A percentile compares a stretch with the other conserved stretches of the same genome.
phyloP scores from a whole-genome alignment of 2,888 invertebrate genomes.

The Diloba caeruleocephala region DNA sequence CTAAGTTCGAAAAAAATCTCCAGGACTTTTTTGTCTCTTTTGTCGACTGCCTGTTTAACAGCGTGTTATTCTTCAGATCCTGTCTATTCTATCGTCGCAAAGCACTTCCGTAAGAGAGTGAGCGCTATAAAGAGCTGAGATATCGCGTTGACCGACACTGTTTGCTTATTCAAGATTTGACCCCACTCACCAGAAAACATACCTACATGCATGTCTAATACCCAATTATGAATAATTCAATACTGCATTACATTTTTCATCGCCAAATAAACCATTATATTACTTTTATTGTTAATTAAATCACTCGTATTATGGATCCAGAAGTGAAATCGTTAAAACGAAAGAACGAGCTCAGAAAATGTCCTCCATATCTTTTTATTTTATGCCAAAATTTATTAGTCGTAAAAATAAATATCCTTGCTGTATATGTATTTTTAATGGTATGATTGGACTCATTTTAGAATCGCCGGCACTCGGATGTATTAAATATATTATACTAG shows the following conservation, averaged over 20 bases:
- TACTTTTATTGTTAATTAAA: slow-evolving; percentile 76
- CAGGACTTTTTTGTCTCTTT: too few relatives aligned
- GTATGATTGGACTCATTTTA: slow-evolving; percentile 73
- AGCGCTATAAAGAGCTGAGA: slow-evolving; percentile 78
- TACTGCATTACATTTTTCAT: slow-evolving; percentile 52
- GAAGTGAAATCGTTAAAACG: slow-evolving; percentile 73
- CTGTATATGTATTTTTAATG: slow-evolving; percentile 76
- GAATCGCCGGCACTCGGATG: slow-evolving; percentile 57
- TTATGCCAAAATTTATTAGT: slow-evolving; percentile 79
- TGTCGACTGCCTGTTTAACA: too few relatives aligned
- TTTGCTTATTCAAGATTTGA: slow-evolving; percentile 72
- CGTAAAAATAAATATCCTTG: slow-evolving; percentile 73
- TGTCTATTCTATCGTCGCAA: slow-evolving; percentile 57
- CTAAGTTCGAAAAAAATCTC: too few relatives aligned
- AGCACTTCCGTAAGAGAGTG: slow-evolving; percentile 83
- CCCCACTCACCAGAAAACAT: slow-evolving; percentile 61
- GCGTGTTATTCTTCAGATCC: slow-evolving; percentile 45
- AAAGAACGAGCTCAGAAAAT: slow-evolving; percentile 74
- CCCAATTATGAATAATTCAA: slow-evolving; percentile 50
- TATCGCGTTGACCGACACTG: slow-evolving; percentile 70
- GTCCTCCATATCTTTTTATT: slow-evolving; percentile 75
- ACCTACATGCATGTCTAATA: slow-evolving; percentile 42
- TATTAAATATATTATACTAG: slow-evolving; percentile 48
- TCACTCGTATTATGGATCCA: slow-evolving; percentile 68
- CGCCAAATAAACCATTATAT: slow-evolving; percentile 60